Conservation (phyloP, 2,113 vertebrate species). For the Dinomys branickii region DNA sequence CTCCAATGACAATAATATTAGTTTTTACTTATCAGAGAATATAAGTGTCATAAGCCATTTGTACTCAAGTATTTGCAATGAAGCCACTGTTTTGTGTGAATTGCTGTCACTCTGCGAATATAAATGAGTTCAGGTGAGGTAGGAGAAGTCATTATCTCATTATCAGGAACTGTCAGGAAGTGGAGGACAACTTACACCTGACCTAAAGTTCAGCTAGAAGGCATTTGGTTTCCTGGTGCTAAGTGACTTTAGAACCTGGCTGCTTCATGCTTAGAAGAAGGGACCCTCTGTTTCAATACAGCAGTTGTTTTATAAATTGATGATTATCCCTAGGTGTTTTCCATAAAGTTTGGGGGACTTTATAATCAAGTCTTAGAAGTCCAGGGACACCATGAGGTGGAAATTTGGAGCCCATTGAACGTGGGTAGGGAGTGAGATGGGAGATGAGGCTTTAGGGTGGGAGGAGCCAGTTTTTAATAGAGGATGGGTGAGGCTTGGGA, state of each 20-base stretch:
- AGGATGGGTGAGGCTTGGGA: background rate
- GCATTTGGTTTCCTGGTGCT: conserved; percentile 13
- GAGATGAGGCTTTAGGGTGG: background rate
- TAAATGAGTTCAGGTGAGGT: conserved; percentile 62
- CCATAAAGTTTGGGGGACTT: background rate
- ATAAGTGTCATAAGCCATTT: conserved; percentile 59
- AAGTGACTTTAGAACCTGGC: background rate
- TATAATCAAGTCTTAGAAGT: background rate
- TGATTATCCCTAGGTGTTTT: background rate
- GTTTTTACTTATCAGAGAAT: conserved; percentile 64
- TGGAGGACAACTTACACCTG: conserved; percentile 53
- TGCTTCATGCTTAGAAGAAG: background rate
- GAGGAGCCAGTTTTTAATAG: background rate
- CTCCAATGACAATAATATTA: background rate
- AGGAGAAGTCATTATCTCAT: conserved; percentile 72
- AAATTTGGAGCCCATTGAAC: background rate
- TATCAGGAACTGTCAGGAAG: conserved; percentile 61
- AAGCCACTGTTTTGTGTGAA: conserved; percentile 69
- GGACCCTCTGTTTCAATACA: background rate
- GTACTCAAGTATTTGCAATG: conserved; percentile 57
- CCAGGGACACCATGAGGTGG: background rate
- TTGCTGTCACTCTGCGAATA: conserved; percentile 67
- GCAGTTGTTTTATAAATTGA: conserved; percentile 34
- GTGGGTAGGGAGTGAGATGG: background rate
- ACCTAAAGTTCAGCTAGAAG: conserved; percentile 60